Conservation (phyloP, 2,888 invertebrate species). For the Gibbula magus region DNA sequence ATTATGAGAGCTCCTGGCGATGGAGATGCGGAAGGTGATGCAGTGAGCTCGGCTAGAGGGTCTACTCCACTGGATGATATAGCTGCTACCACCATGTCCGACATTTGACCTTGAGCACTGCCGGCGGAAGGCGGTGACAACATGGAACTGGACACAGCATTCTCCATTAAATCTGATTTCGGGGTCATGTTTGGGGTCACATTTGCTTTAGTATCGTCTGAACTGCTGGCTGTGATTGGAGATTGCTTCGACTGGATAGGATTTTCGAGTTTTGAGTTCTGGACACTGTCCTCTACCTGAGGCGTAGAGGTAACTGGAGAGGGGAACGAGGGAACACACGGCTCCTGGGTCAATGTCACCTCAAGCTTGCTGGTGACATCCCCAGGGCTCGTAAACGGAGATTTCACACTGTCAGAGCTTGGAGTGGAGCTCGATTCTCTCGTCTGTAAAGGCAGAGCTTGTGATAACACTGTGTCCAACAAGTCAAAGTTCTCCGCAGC, state of each 20-base stretch:
- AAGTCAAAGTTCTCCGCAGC: constrained; percentile 22
- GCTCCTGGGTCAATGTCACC: background rate
- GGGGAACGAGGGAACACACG: background rate
- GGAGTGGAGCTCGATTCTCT: background rate
- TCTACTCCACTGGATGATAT: constrained; percentile 30
- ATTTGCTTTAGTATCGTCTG: background rate
- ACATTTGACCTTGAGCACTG: background rate
- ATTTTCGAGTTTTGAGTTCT: background rate
- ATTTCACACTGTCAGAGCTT: background rate
- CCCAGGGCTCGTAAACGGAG: constrained; percentile 23
- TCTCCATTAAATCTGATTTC: constrained; percentile 23
- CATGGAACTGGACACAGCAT: constrained; percentile 19
- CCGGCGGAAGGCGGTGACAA: background rate
- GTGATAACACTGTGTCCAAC: constrained; percentile 26
- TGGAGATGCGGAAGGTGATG: background rate
- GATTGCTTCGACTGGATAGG: constrained; percentile 3
- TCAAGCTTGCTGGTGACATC: background rate
- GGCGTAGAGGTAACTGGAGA: background rate
- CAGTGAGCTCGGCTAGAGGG: constrained; percentile 26
- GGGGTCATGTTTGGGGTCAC: background rate
- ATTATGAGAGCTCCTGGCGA: background rate
- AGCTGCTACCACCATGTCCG: constrained; percentile 25
- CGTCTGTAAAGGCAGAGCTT: constrained; percentile 7
- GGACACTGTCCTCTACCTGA: background rate
- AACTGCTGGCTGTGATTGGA: background rate